Evolutionary conservation across 2,113 vertebrate species (phyloP).

Genomic region (Spea bombifrons): DNA sequence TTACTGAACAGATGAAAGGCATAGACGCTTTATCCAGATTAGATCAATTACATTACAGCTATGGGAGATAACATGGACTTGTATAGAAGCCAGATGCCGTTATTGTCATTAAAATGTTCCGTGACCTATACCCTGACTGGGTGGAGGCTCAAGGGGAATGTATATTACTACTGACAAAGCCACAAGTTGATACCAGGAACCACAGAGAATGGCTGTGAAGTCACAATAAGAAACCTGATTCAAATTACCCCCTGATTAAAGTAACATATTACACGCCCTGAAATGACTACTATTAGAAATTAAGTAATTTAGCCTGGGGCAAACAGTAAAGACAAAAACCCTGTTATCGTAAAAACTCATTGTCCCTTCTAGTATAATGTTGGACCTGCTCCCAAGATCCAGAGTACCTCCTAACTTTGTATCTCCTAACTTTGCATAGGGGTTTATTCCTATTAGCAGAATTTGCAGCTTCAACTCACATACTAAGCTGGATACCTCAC

Average conservation of each 20-base stretch:
- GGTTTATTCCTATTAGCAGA: too few relatives aligned
- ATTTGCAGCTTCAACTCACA: too few relatives aligned
- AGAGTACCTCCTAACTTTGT: too few relatives aligned
- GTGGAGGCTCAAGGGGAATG: neutral
- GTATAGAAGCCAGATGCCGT: neutral
- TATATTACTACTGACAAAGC: neutral
- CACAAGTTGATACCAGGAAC: neutral
- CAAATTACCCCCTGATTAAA: neutral
- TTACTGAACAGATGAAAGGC: neutral
- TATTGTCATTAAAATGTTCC: neutral
- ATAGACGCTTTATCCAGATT: neutral
- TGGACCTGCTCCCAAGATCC: too few relatives aligned
- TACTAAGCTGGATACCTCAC: too few relatives aligned
- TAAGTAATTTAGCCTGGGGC: neutral
- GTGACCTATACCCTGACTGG: neutral
- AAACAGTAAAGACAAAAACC: too few relatives aligned
- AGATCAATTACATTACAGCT: neutral
- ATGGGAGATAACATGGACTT: neutral
- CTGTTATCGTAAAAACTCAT: too few relatives aligned
- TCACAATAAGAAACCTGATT: neutral
- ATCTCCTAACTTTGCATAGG: too few relatives aligned
- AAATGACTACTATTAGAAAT: neutral
- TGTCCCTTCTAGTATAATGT: too few relatives aligned
- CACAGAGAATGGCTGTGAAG: neutral
- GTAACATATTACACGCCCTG: neutral